A percentile compares a stretch with the other conserved stretches of the same genome.
phyloP scores from a whole-genome alignment of 2,797 vertebrate genomes.

The Enteromius unitaeniatus region DNA sequence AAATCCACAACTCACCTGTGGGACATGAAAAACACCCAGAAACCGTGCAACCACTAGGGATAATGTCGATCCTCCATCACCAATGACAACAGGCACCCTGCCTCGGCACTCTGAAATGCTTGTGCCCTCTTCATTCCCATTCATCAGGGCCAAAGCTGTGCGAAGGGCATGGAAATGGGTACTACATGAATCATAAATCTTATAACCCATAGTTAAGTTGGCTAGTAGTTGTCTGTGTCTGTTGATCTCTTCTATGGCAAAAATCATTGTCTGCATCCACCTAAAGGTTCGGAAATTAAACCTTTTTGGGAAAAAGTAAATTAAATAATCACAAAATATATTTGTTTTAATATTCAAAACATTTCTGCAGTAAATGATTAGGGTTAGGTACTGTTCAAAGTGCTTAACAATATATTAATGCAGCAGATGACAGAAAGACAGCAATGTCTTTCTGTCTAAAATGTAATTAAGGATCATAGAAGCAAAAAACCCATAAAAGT shows the following conservation, averaged over 20 bases:
- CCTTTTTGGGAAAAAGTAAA: conserved; percentile 60
- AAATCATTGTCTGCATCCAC: conserved; percentile 87
- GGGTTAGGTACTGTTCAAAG: background rate
- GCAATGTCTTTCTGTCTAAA: background rate
- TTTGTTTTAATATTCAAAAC: background rate
- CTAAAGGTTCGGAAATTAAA: conserved; percentile 83
- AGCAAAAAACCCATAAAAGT: background rate
- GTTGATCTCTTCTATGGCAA: conserved; percentile 83
- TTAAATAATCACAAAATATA: background rate
- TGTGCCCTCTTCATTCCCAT: conserved; percentile 51
- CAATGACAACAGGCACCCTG: conserved; percentile 75
- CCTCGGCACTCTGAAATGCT: conserved; percentile 63
- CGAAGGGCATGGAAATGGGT: conserved; percentile 76
- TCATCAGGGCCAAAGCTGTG: conserved; percentile 75
- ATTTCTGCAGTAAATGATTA: background rate
- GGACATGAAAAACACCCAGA: conserved; percentile 78
- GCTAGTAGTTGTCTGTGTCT: conserved; percentile 73
- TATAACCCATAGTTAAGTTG: conserved; percentile 79
- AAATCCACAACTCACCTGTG: conserved; percentile 71
- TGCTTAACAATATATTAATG: background rate
- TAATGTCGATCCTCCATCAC: conserved; percentile 83
- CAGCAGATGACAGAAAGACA: background rate
- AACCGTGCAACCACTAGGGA: conserved; percentile 80
- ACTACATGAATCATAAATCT: conserved; percentile 83
- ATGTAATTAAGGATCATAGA: background rate